Base-by-base conservation (phyloP, 2,113 vertebrate genomes). In the Hyperoodon ampullatus region DNA sequence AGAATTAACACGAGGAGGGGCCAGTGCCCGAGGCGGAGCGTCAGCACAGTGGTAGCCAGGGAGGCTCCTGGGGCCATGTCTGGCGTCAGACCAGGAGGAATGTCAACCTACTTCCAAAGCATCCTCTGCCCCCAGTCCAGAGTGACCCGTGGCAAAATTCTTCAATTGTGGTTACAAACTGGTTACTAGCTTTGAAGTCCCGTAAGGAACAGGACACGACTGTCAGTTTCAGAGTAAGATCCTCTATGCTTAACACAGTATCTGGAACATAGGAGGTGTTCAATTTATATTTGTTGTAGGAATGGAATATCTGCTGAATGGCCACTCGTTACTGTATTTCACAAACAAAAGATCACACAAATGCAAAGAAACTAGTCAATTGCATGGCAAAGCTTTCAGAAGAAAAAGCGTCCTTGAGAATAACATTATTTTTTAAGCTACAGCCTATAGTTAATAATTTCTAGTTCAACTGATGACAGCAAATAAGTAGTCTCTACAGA, bases 21-120 rank as follows among this genome's bases (percentile, higher is more conserved):
- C 85, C 42, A 28, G 50, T 28, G 16, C 44, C 61, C 47, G 35
- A 1, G 30, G 35, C 5, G 0, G 28, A 78, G 47, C 42, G 10
- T 11, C 2, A 23, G 44, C 61, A 1, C 42, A 50, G 18, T 11
- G 0, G 39, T 11, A 28, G 13, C 10, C 19, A 30, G 21, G 71
- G 26, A 61, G 30, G 30, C 28, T 15, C 1, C 1, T 12, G 26
- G 42, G 50, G 44, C 72, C 77, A 80, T 9, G 19, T 39, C 35
- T 24, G 42, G 35, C 33, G 0, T 28, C 8, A 50, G 24, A 33
- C 10, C 5, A 12, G 26, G 72, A 63, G 63, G 16, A 68, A 58
- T 10, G 55, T 7, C n/a, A 35, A 14, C 1, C 35, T 30, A 8
- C 21, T 23, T 74, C 61, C 39, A 23, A 44, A 30, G 44, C 4